A percentile compares a stretch with the other conserved stretches of the same genome.
Evolutionary conservation across 2,797 vertebrate species (phyloP).

Genomic region (Acrossocheilus fasciatus): DNA sequence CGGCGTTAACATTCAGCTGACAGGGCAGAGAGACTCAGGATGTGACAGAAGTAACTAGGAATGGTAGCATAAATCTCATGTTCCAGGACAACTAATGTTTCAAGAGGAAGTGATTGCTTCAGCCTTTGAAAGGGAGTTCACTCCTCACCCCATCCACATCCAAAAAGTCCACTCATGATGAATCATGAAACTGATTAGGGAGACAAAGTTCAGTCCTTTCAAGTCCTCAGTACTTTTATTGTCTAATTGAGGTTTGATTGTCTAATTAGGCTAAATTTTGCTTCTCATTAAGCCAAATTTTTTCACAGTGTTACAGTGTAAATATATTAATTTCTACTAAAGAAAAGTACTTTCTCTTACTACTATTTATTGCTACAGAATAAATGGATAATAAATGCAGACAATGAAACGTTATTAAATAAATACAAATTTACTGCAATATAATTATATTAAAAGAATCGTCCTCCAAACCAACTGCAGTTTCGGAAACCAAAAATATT

Average conservation of each 20-base stretch:
- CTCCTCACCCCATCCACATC: background rate
- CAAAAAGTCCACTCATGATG: background rate
- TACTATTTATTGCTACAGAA: background rate
- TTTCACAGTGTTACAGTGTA: background rate
- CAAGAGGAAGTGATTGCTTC: constrained; percentile 26
- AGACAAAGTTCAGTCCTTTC: background rate
- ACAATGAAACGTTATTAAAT: background rate
- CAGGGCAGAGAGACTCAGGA: background rate
- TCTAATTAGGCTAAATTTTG: constrained; percentile 8
- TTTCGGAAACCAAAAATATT: background rate
- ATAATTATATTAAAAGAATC: background rate
- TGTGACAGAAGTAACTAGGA: constrained; percentile 10
- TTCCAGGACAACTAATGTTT: constrained; percentile 12
- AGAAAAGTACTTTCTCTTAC: background rate
- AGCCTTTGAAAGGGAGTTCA: constrained; percentile 15
- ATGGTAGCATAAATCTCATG: constrained; percentile 7
- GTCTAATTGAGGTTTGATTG: too few species aligned
- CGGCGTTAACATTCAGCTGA: background rate
- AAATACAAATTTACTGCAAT: background rate
- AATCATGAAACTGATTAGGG: background rate
- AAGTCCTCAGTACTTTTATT: background rate
- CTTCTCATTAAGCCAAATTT: background rate
- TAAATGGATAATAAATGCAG: background rate
- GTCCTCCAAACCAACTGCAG: background rate
- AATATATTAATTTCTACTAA: background rate